Percentiles rank a stretch among this genome's conserved stretches.
phyloP scores from a whole-genome alignment of 2,797 vertebrate species.

The Fistularia tabacaria region DNA sequence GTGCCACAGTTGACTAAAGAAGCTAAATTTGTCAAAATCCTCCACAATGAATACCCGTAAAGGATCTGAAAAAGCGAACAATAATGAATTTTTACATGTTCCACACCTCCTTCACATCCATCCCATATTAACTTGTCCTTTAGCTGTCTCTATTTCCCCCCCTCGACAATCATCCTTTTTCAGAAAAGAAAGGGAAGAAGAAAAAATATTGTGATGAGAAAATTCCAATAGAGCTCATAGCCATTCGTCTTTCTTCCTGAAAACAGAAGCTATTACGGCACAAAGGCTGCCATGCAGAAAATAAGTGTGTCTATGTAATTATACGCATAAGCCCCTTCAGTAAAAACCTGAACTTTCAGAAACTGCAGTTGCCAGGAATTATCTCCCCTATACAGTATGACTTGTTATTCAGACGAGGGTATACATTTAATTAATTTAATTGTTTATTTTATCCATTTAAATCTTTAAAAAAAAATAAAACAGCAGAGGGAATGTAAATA shows the following conservation, averaged over 20 bases:
- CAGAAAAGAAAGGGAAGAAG: conserved; percentile 28
- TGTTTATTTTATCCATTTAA: too few species aligned
- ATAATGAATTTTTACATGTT: not conserved
- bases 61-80: not conserved
- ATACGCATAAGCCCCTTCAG: conserved; percentile 59
- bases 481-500: too few species aligned
- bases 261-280: conserved; percentile 73
- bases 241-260: conserved; percentile 58
- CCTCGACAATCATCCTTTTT: conserved; percentile 31
- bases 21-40: too few species aligned
- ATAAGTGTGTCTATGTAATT: conserved; percentile 77
- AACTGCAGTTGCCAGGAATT: conserved; percentile 44
- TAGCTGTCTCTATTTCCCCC: conserved; percentile 20
- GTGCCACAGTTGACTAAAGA: not conserved
- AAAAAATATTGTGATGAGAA: conserved; percentile 42
- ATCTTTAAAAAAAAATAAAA: too few species aligned
- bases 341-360: conserved; percentile 58
- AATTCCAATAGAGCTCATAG: conserved; percentile 71
- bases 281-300: conserved; percentile 73
- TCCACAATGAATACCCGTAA: too few species aligned
- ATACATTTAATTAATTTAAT: not conserved
- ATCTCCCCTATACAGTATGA: conserved; percentile 30
- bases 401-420: conserved; percentile 44
- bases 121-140: conserved; percentile 31
- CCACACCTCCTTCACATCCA: conserved; percentile 2